A percentile compares a stretch with the other conserved stretches of the same genome.
phyloP scores from a whole-genome alignment of 2,113 vertebrate genomes.

The Mormoops blainvillei region DNA sequence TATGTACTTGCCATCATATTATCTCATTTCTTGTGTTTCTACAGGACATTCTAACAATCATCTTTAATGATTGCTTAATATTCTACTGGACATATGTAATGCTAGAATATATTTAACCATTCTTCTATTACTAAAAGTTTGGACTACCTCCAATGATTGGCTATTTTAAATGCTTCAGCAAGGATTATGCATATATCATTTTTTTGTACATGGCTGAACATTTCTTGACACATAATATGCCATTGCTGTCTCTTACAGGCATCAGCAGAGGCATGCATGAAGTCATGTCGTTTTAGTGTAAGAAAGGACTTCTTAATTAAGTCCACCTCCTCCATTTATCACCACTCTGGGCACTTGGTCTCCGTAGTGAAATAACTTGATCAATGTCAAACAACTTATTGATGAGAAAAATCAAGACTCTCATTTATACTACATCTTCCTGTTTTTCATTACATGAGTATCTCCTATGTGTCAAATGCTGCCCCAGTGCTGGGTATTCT shows the following conservation, averaged over 20 bases:
- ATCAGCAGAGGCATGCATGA: neutral
- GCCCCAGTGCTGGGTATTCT: neutral
- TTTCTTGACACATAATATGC: neutral
- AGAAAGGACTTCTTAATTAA: neutral
- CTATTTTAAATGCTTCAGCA: neutral
- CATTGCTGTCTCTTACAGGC: neutral
- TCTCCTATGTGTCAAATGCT: neutral
- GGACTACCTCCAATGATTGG: neutral
- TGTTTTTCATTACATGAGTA: neutral
- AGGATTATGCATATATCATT: neutral
- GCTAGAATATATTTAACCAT: neutral
- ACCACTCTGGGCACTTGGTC: neutral
- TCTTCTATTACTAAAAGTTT: neutral
- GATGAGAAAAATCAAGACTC: neutral
- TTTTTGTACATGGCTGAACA: neutral
- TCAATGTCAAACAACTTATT: neutral
- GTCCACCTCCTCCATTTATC: neutral
- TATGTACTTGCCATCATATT: neutral
- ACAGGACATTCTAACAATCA: neutral
- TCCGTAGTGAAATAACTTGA: neutral
- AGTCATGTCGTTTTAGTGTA: neutral
- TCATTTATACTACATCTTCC: neutral
- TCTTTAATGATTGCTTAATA: neutral
- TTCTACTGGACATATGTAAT: neutral
- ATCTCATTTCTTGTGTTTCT: neutral